Conservation (phyloP, 92 coral and sea anemone genomes). For the Siderastrea siderea region DNA sequence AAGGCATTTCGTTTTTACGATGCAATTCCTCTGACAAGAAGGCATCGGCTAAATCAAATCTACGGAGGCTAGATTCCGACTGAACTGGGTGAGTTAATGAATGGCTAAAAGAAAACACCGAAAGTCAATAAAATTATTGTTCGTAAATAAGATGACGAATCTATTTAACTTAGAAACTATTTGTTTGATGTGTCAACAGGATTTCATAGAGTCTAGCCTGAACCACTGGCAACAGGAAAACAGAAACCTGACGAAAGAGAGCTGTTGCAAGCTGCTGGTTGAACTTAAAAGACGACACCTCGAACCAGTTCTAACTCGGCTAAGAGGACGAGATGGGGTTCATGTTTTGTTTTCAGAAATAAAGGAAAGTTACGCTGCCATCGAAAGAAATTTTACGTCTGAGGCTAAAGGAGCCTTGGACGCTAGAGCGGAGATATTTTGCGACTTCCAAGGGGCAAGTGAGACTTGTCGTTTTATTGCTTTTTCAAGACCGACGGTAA, state of each 20-base stretch:
- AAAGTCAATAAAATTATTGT: too few species aligned
- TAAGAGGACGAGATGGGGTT: constrained; percentile 40
- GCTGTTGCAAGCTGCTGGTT: constrained; percentile 1
- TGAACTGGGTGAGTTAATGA: too few species aligned
- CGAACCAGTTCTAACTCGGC: constrained; percentile 39
- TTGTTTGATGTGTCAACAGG: not conserved
- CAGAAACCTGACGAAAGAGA: constrained; percentile 24
- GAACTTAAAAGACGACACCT: constrained; percentile 30
- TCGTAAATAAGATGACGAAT: too few species aligned
- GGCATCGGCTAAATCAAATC: too few species aligned
- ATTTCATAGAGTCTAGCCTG: constrained; percentile 25
- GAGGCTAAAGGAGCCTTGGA: constrained; percentile 41
- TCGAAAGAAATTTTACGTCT: constrained; percentile 23
- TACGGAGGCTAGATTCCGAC: too few species aligned
- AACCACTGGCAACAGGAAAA: constrained; percentile 40
- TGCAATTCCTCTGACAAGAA: too few species aligned
- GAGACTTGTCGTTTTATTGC: too few species aligned
- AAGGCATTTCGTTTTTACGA: too few species aligned
- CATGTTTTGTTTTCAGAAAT: constrained; percentile 41
- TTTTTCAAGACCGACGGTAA: too few species aligned
- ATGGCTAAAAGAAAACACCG: too few species aligned
- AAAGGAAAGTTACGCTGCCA: constrained; percentile 33
- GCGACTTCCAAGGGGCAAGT: not conserved
- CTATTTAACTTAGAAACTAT: too few species aligned
- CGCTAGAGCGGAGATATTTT: constrained; percentile 38